Percentiles rank a stretch among this genome's conserved stretches.
phyloP scores from a whole-genome alignment of 2,888 invertebrate genomes.

The Tenthredo mesomela region DNA sequence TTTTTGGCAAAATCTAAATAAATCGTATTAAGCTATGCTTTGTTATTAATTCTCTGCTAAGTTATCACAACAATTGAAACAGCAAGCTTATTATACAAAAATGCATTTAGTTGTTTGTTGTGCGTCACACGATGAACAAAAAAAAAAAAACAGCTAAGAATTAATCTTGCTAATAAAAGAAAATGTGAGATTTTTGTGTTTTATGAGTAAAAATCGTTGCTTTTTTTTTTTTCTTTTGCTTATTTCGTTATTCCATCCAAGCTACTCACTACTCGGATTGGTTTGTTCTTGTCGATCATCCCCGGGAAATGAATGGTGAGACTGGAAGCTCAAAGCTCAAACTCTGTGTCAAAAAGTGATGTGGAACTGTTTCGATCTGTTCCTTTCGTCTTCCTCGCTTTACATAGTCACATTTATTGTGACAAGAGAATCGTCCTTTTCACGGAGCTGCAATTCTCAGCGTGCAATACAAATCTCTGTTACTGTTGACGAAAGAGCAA shows the following conservation, averaged over 20 bases:
- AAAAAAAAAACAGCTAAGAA: neutral
- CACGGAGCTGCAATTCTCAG: constrained; percentile 9
- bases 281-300: constrained; percentile 75
- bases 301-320: constrained; percentile 58
- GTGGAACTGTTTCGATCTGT: neutral
- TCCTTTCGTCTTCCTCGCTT: neutral
- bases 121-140: neutral
- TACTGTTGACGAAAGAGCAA: constrained; percentile 5
- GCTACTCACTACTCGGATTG: constrained; percentile 72
- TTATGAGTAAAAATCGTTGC: neutral
- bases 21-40: neutral
- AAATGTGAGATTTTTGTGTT: neutral
- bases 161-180: neutral
- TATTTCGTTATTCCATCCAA: neutral
- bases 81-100: constrained; percentile 14
- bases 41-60: constrained; percentile 30
- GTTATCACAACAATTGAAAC: constrained; percentile 5
- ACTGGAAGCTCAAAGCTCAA: neutral
- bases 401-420: constrained; percentile 11
- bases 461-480: neutral
- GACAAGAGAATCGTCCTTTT: neutral
- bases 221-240: neutral
- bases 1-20: neutral
- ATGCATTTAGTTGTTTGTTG: neutral
- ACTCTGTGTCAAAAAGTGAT: neutral